These are phyloP conservation scores for Enteromius trimaculatus DNA, from an alignment of 2,797 vertebrate genomes.

Conservation along the genomic window DNA sequence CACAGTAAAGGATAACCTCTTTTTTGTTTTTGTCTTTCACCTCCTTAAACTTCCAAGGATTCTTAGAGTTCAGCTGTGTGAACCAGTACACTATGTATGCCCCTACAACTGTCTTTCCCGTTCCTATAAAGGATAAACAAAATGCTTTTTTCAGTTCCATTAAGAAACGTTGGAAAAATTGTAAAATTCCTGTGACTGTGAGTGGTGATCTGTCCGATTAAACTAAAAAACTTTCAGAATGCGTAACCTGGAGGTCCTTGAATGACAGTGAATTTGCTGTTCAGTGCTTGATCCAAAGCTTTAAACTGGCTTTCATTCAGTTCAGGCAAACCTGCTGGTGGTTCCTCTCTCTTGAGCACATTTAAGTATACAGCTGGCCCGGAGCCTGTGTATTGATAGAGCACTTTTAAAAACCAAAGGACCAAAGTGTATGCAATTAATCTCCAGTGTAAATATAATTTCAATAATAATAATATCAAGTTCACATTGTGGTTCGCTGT, in stretches of 20 bases:
- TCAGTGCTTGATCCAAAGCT: slow-evolving; percentile 74
- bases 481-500: background rate
- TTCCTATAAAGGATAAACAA: slow-evolving; percentile 69
- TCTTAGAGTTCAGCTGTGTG: background rate
- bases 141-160: background rate
- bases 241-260: slow-evolving; percentile 85
- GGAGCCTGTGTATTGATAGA: background rate
- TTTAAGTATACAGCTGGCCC: background rate
- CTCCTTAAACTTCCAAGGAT: slow-evolving; percentile 56
- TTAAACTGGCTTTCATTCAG: slow-evolving; percentile 78
- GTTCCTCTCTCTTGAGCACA: background rate
- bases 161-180: background rate
- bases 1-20: slow-evolving; percentile 80
- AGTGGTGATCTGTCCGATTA: background rate
- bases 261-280: slow-evolving; percentile 74
- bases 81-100: slow-evolving; percentile 83
- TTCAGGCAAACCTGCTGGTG: background rate
- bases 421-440: background rate
- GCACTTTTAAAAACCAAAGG: background rate
- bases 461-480: background rate
- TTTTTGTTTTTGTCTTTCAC: slow-evolving; percentile 64
- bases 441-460: background rate
- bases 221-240: background rate
- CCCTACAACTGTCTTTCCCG: slow-evolving; percentile 84
- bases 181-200: background rate